Conservation (phyloP, 2,888 invertebrate species). For the Ferrisia virgata region DNA sequence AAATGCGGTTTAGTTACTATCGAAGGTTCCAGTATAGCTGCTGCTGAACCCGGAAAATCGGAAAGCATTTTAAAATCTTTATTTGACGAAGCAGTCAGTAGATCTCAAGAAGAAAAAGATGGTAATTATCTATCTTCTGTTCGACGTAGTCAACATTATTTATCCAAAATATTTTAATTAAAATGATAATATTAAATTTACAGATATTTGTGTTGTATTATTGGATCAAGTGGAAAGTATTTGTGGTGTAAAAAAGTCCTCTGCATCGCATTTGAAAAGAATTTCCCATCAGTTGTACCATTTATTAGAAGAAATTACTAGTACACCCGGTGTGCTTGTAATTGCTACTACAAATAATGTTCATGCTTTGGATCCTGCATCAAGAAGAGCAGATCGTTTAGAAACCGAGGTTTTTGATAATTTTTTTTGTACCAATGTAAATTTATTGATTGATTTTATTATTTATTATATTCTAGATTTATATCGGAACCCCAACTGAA, state of each 20-base stretch:
- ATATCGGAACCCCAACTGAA: slow-evolving; percentile 56
- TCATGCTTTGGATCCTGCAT: slow-evolving; percentile 55
- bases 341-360: slow-evolving; percentile 59
- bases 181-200: slow-evolving; percentile 22
- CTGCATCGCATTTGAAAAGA: slow-evolving; percentile 51
- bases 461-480: slow-evolving; percentile 52
- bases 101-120: slow-evolving; percentile 53
- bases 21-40: slow-evolving; percentile 55
- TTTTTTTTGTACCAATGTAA: not conserved
- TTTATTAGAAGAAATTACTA: slow-evolving; percentile 56
- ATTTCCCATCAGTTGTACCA: slow-evolving; percentile 55
- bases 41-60: slow-evolving; percentile 58
- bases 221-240: slow-evolving; percentile 56
- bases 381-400: slow-evolving; percentile 59
- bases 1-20: slow-evolving; percentile 56
- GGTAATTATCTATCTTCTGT: not conserved
- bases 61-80: slow-evolving; percentile 55
- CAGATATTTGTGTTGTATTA: slow-evolving; percentile 54
- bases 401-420: slow-evolving; percentile 57
- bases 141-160: slow-evolving; percentile 16
- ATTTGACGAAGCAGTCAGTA: slow-evolving; percentile 55
- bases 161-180: not conserved
- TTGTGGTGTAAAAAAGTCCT: slow-evolving; percentile 53
- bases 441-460: slow-evolving; percentile 6
- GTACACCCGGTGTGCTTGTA: slow-evolving; percentile 54